phyloP scores from a whole-genome alignment of 2,888 invertebrate species.

The Lamellibrachia columna region DNA sequence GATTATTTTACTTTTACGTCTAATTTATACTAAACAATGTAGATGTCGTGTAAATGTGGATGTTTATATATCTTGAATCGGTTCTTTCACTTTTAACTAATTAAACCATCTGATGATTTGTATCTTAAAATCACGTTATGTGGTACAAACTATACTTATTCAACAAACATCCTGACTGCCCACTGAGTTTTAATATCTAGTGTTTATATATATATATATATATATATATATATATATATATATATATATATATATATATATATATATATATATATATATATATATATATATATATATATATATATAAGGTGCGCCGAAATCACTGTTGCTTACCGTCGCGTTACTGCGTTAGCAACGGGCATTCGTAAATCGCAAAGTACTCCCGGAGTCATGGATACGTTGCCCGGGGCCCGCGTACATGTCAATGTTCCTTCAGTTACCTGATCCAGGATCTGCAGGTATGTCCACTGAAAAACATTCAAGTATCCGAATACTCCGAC shows the following conservation, averaged over 20 bases:
- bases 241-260: no score
- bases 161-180: no score
- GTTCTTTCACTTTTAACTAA: neutral
- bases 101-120: no score
- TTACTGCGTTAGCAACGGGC: neutral
- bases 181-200: no score
- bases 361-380: neutral
- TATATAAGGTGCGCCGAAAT: neutral
- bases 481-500: neutral
- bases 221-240: no score
- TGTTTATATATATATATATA: no score
- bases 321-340: neutral
- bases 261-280: no score
- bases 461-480: constrained; percentile 5
- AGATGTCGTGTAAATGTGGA: neutral
- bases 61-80: no score
- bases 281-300: neutral
- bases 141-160: no score
- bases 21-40: neutral
- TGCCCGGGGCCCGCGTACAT: neutral
- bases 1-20: neutral
- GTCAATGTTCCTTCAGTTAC: neutral
- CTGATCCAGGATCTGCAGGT: neutral
- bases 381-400: neutral
- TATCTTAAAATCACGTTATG: no score